Evolutionary conservation across 2,797 vertebrate species (phyloP).

Genomic region (Perodicticus potto): DNA sequence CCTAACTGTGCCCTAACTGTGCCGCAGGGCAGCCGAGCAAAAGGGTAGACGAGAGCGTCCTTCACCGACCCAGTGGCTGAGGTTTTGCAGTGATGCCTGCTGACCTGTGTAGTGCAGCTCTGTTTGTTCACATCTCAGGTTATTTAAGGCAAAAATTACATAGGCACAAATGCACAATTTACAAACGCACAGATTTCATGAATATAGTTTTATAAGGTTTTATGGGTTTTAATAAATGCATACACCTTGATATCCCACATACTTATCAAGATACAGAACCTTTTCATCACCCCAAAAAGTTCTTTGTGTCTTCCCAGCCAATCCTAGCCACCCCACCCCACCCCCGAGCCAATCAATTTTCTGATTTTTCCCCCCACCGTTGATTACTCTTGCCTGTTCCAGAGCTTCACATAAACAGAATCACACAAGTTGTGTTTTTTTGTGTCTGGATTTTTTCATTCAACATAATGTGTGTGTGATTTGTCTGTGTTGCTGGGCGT

Average conservation of each 20-base stretch:
- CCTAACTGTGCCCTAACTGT: too few relatives aligned
- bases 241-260: neutral
- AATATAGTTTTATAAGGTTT: too few relatives aligned
- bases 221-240: neutral
- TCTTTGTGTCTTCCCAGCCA: neutral
- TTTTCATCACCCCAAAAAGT: neutral
- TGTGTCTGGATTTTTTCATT: neutral
- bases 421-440: neutral
- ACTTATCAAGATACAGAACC: neutral
- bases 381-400: neutral
- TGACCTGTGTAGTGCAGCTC: neutral
- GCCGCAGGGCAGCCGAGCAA: fast-evolving
- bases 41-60: fast-evolving
- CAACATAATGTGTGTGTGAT: fast-evolving
- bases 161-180: neutral
- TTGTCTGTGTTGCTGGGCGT: neutral
- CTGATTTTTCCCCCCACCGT: neutral
- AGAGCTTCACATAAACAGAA: neutral
- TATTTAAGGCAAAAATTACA: neutral
- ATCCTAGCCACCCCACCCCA: neutral
- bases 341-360: too few relatives aligned
- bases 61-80: fast-evolving
- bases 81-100: neutral
- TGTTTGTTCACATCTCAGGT: neutral
- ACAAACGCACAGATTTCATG: neutral